Conservation (phyloP, 2,888 invertebrate genomes). For the Andrena dorsata region DNA sequence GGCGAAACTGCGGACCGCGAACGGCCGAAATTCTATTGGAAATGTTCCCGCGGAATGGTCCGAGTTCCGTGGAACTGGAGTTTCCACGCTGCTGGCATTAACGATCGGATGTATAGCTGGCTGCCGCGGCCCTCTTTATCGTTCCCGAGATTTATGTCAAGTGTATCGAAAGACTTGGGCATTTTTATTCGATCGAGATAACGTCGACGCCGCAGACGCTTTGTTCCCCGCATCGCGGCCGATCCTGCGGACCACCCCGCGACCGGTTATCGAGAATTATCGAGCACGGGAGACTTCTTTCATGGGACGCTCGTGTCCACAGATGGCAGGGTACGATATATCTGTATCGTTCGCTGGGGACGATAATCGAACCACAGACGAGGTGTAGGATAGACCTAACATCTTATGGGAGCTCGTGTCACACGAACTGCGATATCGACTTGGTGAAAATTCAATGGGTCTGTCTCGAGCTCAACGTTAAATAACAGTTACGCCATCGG, state of each 20-base stretch:
- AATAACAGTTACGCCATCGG: no score
- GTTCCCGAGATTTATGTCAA: constrained; percentile 72
- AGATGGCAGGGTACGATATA: constrained; percentile 39
- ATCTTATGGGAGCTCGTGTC: no score
- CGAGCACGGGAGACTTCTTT: constrained; percentile 13
- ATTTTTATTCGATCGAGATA: constrained; percentile 75
- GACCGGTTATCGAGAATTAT: constrained; percentile 56
- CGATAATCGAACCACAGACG: constrained; percentile 21
- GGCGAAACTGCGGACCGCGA: background rate
- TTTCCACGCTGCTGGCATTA: constrained; percentile 53
- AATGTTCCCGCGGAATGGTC: constrained; percentile 45
- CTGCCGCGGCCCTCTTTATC: constrained; percentile 67
- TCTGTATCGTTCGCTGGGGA: constrained; percentile 12
- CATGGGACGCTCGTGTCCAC: constrained; percentile 9
- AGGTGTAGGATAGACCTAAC: no score
- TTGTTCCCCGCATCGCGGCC: constrained; percentile 57
- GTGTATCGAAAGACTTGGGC: constrained; percentile 63
- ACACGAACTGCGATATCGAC: no score
- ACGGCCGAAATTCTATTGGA: background rate
- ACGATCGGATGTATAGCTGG: constrained; percentile 67
- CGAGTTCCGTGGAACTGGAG: constrained; percentile 8
- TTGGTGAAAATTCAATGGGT: no score
- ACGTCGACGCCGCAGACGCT: constrained; percentile 64
- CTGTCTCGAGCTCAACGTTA: background rate
- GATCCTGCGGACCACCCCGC: constrained; percentile 50